Evolutionary conservation across 2,113 vertebrate species (phyloP).

Genomic region (Grantiella picta): DNA sequence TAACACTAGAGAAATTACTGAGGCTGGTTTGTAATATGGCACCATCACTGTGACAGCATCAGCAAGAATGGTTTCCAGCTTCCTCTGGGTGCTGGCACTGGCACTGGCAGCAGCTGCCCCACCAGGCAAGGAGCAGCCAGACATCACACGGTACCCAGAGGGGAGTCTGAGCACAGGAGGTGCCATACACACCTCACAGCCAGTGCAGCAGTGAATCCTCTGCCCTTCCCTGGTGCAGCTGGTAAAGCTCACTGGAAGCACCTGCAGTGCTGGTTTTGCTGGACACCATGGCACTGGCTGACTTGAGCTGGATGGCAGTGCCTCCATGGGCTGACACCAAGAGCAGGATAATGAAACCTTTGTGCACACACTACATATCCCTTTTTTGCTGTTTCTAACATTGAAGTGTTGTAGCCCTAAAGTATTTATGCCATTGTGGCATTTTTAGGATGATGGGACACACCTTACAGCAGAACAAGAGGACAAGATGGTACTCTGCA

Average conservation of each 20-base stretch:
- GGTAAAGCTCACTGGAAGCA: accelerated
- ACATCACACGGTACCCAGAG: accelerated
- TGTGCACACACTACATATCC: not conserved
- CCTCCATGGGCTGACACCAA: accelerated
- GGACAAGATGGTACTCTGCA: not conserved
- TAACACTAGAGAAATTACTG: not conserved
- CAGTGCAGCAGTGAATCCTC: accelerated
- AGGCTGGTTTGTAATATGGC: not conserved
- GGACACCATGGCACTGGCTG: accelerated
- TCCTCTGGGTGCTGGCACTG: accelerated
- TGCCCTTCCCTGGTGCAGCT: accelerated
- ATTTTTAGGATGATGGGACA: not conserved
- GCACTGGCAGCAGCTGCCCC: not conserved
- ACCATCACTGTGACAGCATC: not conserved
- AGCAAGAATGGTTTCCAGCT: not conserved
- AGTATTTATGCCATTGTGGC: not conserved
- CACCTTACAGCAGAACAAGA: not conserved
- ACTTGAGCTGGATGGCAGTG: accelerated
- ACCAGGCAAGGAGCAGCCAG: accelerated
- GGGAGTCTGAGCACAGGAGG: accelerated
- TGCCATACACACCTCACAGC: accelerated
- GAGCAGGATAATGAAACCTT: not conserved
- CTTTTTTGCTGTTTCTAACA: not conserved
- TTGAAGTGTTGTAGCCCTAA: not conserved
- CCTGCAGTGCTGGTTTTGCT: accelerated